phyloP scores from a whole-genome alignment of 2,888 invertebrate species.

The Graphium colonna region DNA sequence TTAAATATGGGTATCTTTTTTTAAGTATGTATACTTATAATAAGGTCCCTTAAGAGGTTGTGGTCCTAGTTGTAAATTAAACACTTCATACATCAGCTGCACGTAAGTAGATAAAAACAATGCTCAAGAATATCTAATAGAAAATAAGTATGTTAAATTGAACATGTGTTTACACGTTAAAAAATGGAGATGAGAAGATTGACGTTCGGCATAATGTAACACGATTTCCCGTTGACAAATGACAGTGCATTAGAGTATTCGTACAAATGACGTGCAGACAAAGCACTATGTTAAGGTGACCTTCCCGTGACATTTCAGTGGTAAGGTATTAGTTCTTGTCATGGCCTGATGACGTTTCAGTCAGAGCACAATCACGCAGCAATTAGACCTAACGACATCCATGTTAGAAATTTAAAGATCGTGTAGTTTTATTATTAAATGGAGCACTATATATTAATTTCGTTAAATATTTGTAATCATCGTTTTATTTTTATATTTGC shows the following conservation, averaged over 20 bases:
- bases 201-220: not conserved
- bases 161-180: not conserved
- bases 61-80: no score
- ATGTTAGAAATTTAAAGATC: not conserved
- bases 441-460: no score
- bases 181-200: not conserved
- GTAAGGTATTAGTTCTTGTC: conserved; percentile 44
- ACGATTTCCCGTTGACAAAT: conserved; percentile 4
- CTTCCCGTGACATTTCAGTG: conserved; percentile 31
- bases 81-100: no score
- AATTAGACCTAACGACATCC: conserved; percentile 7
- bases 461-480: no score
- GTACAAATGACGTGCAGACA: conserved; percentile 23
- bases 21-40: no score
- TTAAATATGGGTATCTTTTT: no score
- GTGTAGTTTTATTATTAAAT: not conserved
- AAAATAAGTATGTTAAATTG: no score
- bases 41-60: no score
- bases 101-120: no score
- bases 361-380: conserved; percentile 2
- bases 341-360: conserved; percentile 31
- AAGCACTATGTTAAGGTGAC: conserved; percentile 42
- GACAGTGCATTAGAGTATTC: conserved; percentile 10
- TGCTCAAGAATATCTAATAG: no score
- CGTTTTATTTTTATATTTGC: no score